Conservation (phyloP, 2,888 invertebrate species). For the Eumerus sabulonum region DNA sequence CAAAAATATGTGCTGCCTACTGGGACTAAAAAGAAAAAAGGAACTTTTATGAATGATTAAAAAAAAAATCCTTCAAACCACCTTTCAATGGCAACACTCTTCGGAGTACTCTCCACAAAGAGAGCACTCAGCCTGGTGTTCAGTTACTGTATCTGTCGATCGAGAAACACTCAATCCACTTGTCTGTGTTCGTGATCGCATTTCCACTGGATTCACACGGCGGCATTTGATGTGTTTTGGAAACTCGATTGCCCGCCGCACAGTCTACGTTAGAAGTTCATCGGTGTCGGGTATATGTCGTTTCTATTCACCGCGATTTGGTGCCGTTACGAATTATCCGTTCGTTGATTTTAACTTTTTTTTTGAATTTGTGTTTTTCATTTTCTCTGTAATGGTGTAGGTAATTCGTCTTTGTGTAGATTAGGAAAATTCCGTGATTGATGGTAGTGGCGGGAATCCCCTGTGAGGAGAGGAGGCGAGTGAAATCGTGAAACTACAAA, state of each 20-base stretch:
- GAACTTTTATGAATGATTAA: too few relatives aligned
- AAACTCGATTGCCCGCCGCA: slow-evolving; percentile 32
- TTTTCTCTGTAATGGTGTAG: too few relatives aligned
- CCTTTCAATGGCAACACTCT: slow-evolving; percentile 42
- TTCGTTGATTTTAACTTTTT: slow-evolving; percentile 22
- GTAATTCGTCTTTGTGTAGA: too few relatives aligned
- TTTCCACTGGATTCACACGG: slow-evolving; percentile 27
- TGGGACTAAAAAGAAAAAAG: too few relatives aligned
- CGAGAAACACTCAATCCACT: slow-evolving; percentile 10
- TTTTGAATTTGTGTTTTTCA: too few relatives aligned
- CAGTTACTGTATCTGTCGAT: slow-evolving; percentile 37
- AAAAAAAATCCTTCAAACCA: too few relatives aligned
- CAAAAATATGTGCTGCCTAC: too few relatives aligned
- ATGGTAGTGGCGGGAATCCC: too few relatives aligned
- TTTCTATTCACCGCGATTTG: background rate
- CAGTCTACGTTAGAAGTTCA: slow-evolving; percentile 38
- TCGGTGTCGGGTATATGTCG: slow-evolving; percentile 28
- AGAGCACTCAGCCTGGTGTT: slow-evolving; percentile 11
- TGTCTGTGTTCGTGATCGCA: slow-evolving; percentile 20
- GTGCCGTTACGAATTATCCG: slow-evolving; percentile 48
- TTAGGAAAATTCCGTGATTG: too few relatives aligned
- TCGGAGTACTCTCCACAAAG: background rate
- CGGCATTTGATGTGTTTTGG: slow-evolving; percentile 27
- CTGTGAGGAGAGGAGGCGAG: too few relatives aligned
- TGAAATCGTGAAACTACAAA: too few relatives aligned